Conservation (phyloP, 2,888 invertebrate genomes). For the Habroteleia sp. region DNA sequence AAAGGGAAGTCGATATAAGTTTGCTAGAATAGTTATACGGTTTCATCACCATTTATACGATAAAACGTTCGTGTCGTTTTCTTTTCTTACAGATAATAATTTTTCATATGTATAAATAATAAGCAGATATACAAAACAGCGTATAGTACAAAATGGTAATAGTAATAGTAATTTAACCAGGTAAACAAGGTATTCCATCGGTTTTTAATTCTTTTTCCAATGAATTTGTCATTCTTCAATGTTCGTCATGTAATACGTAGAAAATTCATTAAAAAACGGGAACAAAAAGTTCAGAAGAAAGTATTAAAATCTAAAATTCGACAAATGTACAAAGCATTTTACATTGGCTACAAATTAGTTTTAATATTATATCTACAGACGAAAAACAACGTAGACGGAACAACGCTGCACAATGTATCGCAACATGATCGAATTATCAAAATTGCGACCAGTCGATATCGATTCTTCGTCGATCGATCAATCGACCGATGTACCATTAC, state of each 20-base stretch:
- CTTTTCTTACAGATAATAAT: slow-evolving; percentile 53
- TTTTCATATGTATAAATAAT: slow-evolving; percentile 69
- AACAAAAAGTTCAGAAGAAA: slow-evolving; percentile 13
- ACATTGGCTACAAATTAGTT: slow-evolving; percentile 41
- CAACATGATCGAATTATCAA: slow-evolving; percentile 27
- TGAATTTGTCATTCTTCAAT: slow-evolving; percentile 38
- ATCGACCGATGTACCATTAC: slow-evolving; percentile 3
- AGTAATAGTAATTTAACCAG: slow-evolving; percentile 54
- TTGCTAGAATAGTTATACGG: slow-evolving; percentile 56
- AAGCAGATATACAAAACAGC: slow-evolving; percentile 77
- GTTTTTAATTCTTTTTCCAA: slow-evolving; percentile 43
- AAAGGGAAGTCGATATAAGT: slow-evolving; percentile 63
- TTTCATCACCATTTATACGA: slow-evolving; percentile 58
- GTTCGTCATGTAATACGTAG: slow-evolving; percentile 42
- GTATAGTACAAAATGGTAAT: slow-evolving; percentile 78
- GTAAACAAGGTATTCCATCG: slow-evolving; percentile 50
- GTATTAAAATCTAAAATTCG: slow-evolving; percentile 32
- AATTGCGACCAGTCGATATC: slow-evolving; percentile 24
- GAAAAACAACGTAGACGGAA: slow-evolving; percentile 44
- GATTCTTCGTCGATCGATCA: slow-evolving; percentile 12
- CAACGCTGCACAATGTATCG: slow-evolving; percentile 52
- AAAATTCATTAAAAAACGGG: slow-evolving; percentile 20
- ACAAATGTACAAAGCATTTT: slow-evolving; percentile 60
- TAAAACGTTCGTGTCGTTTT: slow-evolving; percentile 52
- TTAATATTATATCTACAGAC: slow-evolving; percentile 29